Evolutionary conservation across 1,140 invertebrate genomes (phyloP).

Genomic region (Achatina immaculata): DNA sequence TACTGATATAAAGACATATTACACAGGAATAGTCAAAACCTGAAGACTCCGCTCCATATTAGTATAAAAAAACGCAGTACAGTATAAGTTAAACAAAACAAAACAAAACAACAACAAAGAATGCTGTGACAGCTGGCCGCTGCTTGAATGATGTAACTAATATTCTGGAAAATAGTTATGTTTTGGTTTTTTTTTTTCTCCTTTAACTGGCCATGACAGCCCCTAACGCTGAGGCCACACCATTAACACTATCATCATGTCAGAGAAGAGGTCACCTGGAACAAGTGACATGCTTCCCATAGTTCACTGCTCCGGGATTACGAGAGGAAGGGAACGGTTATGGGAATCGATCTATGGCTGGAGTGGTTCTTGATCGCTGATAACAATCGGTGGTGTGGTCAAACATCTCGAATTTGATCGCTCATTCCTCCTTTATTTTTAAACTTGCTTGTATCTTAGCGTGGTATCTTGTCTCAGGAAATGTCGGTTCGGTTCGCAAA

Average conservation of each 20-base stretch:
- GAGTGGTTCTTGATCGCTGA: conserved; percentile 24
- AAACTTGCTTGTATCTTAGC: neutral
- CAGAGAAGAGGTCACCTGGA: neutral
- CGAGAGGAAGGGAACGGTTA: neutral
- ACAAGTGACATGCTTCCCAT: conserved; percentile 11
- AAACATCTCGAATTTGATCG: conserved; percentile 12
- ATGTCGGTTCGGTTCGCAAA: neutral
- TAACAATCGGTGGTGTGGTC: conserved; percentile 21
- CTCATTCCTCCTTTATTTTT: conserved; percentile 5
- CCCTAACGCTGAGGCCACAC: neutral
- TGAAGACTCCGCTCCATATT: too few species aligned
- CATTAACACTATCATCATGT: conserved; percentile 13
- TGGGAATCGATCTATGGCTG: conserved; percentile 1
- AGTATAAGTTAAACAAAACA: too few species aligned
- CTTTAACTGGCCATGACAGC: conserved; percentile 2
- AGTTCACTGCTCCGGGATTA: conserved; percentile 1
- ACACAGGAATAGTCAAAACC: too few species aligned
- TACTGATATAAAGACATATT: too few species aligned
- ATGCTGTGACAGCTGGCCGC: too few species aligned
- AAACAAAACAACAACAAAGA: too few species aligned
- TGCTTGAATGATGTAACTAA: too few species aligned
- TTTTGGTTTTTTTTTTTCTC: too few species aligned
- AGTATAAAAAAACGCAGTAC: too few species aligned
- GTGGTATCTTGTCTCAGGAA: neutral
- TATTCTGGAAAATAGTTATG: too few species aligned